Evolutionary conservation across 2,113 vertebrate species (phyloP), one percentile per base, ranked within the genome.

Genomic region (Tetraodon nigroviridis): DNA sequence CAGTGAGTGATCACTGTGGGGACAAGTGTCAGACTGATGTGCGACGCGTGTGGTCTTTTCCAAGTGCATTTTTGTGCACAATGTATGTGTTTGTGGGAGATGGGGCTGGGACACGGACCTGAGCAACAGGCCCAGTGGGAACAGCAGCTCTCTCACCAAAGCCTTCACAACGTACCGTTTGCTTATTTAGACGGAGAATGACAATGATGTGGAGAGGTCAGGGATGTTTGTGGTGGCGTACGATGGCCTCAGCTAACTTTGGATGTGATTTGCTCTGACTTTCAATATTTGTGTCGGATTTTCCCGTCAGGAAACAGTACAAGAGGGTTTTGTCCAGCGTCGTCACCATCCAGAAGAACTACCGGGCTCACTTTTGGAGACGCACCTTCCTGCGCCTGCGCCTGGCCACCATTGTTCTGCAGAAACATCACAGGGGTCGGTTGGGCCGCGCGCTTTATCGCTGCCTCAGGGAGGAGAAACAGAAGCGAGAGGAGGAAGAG

Each of bases 321-420:
- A 92, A 73, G 78, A 90, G 84, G 76, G 88, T 92, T 54, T 83
- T 89, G 74, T 83, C 84, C 84, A 93, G 93, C 83, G 84, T 88
- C 3, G 67, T 95, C 76, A 86, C 86, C 67, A 93, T 96, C 81
- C 94, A 96, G 85, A 94, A 94, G 88, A 93, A 94, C 87, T 95
- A 93, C 79, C 91, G 93, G 0, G 92, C 93, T 0, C 87, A 93
- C 76, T 94, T 92, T 84, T 93, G 93, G 92, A 90, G 92, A 67
- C 87, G 87, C 7, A 67, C 64, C 22, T 92, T 92, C 77, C 84
- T 91, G 67, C 87, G 82, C 3, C 80, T 93, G 68, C 94, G 92
- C 64, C 55, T 81, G 0, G 89, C 94, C 1, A 76, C 90, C 0
- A 13, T 94, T 69, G 71, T 92, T 54, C 85, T 96, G 64, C 94